Evolutionary conservation across 2,888 invertebrate genomes (phyloP), one percentile per base, ranked within the genome.

Genomic region (Axea sp.): DNA sequence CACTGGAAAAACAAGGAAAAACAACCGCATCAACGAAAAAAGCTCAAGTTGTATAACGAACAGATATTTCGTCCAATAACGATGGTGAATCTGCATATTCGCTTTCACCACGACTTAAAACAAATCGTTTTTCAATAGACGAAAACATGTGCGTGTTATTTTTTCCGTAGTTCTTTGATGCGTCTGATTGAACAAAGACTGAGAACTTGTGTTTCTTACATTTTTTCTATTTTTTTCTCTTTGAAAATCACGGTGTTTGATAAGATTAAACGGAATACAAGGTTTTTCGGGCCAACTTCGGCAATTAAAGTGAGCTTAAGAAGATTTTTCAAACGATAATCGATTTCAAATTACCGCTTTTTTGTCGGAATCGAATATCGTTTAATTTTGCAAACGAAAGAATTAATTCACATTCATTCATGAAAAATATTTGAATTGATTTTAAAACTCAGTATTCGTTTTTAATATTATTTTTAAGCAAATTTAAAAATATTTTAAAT

Each of bases 241-340:
- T 62, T 8, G 15, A 24, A 53, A n/a, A n/a, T n/a, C 22, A 35
- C 24, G 22, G 51, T 28, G 33, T 11, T 28, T 9, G 33, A 15
- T 30, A 22, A 41, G 64, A 64, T 51, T 57, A 39, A 53, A 39
- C 9, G 33, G 47, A 74, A 69, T 60, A 17, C 57, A 60, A 69
- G 33, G 59, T 74, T 65, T 65, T 53, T 53, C 49, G 15, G 33
- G 19, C 30, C 49, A 73, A 68, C 73, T 73, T 73, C 64, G 41
- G 57, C 73, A 73, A 73, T 73, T 73, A 68, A 68, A 68, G 43
- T 41, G 43, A 73, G 62, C 55, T 73, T 68, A 68, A 49, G 57
- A n/a, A 12, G 24, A 30, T 47, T 47, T 45, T 11, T 55, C 31
- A 9, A 24, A 26, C 17, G n/a, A 17, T 26, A 3, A 59, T 59